Conservation (phyloP, 1,140 invertebrate genomes). For the Bombus soroeensis region DNA sequence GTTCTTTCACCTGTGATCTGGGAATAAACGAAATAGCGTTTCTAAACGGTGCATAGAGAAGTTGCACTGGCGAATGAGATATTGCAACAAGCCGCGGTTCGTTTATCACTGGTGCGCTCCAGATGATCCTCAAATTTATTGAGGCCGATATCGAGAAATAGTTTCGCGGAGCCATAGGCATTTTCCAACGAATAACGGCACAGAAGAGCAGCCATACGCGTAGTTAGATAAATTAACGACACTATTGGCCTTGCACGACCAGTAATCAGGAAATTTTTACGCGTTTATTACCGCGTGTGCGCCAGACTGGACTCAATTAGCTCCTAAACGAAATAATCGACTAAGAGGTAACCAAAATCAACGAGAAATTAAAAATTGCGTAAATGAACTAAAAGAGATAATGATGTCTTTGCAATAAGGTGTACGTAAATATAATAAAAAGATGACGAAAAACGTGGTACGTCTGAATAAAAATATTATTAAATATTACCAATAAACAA, state of each 20-base stretch:
- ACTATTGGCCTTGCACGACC: background rate
- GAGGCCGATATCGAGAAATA: constrained; percentile 18
- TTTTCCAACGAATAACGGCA: background rate
- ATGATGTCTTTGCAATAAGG: background rate
- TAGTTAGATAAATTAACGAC: background rate
- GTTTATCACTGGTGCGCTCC: constrained; percentile 17
- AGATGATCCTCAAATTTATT: constrained; percentile 24
- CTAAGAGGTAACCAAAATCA: background rate
- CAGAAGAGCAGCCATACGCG: background rate
- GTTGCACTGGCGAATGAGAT: background rate
- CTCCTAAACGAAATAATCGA: constrained; percentile 39
- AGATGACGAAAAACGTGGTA: too few species aligned
- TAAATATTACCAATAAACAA: too few species aligned
- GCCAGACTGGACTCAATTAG: constrained; percentile 38
- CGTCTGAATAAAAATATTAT: too few species aligned
- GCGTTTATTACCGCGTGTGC: background rate
- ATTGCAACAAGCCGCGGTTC: background rate
- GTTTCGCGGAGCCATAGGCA: background rate
- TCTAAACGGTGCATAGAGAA: background rate
- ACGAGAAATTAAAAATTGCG: background rate
- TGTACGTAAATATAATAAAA: too few species aligned
- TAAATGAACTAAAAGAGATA: background rate
- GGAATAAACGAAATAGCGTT: background rate
- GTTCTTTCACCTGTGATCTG: background rate
- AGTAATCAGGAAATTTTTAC: constrained; percentile 32